Conservation (phyloP, 2,797 vertebrate genomes). For the Cuniculus paca region DNA sequence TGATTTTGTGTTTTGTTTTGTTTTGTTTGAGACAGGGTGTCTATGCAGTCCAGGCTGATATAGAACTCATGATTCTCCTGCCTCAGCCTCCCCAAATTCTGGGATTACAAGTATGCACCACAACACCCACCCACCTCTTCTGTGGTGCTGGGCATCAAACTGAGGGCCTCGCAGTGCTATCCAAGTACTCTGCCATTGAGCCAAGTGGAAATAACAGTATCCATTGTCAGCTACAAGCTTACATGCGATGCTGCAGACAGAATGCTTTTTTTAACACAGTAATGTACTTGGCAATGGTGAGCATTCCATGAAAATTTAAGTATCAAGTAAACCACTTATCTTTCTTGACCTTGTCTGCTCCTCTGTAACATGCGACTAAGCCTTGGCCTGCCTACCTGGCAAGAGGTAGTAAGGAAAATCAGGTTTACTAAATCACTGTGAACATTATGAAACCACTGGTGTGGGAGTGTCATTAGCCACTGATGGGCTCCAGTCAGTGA, state of each 20-base stretch:
- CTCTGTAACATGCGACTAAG: background rate
- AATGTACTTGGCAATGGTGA: background rate
- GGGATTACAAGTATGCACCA: background rate
- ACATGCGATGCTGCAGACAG: background rate
- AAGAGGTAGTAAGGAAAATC: background rate
- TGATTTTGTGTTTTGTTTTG: background rate
- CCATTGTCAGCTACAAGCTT: background rate
- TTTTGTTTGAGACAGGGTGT: background rate
- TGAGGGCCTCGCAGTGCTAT: background rate
- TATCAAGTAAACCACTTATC: background rate
- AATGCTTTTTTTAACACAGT: background rate
- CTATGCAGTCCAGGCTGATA: background rate
- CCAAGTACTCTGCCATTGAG: background rate
- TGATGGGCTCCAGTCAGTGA: background rate
- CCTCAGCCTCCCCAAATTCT: background rate
- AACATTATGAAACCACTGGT: background rate
- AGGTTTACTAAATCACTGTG: background rate
- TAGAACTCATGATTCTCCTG: background rate
- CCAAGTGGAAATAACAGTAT: background rate
- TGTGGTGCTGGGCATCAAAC: background rate
- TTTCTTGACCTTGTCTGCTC: background rate
- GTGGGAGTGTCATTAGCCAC: background rate
- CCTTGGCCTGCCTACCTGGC: background rate
- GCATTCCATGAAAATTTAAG: background rate
- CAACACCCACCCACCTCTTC: background rate